Conservation (phyloP, 2,797 vertebrate genomes). For the Oceanodroma leucorhoa region DNA sequence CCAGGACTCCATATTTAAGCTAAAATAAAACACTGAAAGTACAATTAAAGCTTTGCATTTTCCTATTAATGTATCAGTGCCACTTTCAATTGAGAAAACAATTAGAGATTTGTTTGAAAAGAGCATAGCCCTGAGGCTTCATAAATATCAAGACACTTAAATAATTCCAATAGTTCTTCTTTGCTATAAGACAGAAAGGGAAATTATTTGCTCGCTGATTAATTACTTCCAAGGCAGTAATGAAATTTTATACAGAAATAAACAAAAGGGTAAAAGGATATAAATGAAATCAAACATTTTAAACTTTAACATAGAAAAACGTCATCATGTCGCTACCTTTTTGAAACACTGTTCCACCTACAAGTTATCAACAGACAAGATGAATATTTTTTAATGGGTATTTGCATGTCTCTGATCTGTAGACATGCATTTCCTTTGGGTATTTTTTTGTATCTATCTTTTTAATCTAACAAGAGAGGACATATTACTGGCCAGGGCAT, state of each 20-base stretch:
- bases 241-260: not conserved
- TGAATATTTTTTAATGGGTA: not conserved
- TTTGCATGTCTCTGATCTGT: not conserved
- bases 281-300: not conserved
- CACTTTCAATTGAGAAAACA: not conserved
- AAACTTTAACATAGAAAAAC: not conserved
- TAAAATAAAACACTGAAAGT: not conserved
- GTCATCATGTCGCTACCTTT: not conserved
- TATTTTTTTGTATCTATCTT: not conserved
- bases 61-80: not conserved
- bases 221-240: not conserved
- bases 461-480: not conserved
- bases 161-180: not conserved
- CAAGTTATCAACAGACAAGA: not conserved
- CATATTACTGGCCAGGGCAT: not conserved
- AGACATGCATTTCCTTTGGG: too few relatives aligned
- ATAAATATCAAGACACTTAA: not conserved
- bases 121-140: not conserved
- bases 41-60: not conserved
- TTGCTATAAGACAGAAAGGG: not conserved
- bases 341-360: not conserved
- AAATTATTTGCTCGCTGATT: not conserved
- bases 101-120: not conserved
- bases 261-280: not conserved
- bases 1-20: not conserved